Conservation (phyloP, 2,797 vertebrate genomes). For the Acrossocheilus wenchowensis region DNA sequence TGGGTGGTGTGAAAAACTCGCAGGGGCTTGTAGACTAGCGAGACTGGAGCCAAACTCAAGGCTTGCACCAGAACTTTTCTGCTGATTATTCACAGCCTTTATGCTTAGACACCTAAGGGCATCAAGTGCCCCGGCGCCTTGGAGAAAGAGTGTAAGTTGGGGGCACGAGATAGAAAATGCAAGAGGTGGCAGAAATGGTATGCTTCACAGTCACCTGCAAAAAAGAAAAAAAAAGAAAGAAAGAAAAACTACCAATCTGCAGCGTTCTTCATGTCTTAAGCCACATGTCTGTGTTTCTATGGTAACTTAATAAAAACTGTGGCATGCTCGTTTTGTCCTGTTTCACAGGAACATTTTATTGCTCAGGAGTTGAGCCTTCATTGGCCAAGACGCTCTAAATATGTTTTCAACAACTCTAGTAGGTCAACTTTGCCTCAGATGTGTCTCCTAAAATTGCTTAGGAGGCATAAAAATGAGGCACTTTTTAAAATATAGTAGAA, state of each 20-base stretch:
- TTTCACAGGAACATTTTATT: not conserved
- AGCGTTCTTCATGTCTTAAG: conserved; percentile 23
- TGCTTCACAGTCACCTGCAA: conserved; percentile 37
- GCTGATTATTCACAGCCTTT: conserved; percentile 51
- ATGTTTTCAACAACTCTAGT: not conserved
- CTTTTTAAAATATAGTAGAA: not conserved
- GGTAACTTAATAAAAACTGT: conserved; percentile 33
- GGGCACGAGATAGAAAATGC: conserved; percentile 28
- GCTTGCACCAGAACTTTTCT: conserved; percentile 44
- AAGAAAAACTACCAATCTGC: conserved; percentile 20
- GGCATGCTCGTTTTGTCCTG: not conserved
- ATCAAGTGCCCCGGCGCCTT: conserved; percentile 38
- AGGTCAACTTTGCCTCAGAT: not conserved
- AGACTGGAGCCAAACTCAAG: conserved; percentile 42
- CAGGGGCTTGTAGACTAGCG: conserved; percentile 46
- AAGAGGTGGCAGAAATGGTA: conserved; percentile 38
- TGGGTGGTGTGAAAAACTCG: conserved; percentile 69
- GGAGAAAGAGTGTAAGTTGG: conserved; percentile 36
- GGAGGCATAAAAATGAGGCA: not conserved
- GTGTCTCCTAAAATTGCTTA: not conserved
- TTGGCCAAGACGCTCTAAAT: not conserved
- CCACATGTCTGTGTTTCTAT: conserved; percentile 43
- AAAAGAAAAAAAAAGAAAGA: not conserved
- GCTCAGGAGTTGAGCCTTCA: not conserved
- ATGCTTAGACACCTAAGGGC: conserved; percentile 44